phyloP scores from a whole-genome alignment of 2,113 vertebrate genomes.

The Elachura formosa region DNA sequence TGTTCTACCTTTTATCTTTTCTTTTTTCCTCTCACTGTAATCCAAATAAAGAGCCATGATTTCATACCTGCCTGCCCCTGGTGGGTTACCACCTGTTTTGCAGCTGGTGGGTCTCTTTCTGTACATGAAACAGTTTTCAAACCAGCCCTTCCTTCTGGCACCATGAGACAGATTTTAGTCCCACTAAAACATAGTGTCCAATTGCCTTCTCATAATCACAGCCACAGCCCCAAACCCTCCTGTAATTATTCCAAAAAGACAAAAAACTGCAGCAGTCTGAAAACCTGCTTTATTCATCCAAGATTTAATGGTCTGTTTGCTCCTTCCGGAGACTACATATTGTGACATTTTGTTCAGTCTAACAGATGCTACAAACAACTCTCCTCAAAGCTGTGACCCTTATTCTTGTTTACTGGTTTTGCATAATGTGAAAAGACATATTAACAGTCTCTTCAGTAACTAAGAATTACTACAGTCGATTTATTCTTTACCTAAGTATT shows the following conservation, averaged over 20 bases:
- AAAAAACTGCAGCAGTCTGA: background rate
- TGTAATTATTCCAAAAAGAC: background rate
- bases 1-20: background rate
- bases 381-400: constrained; percentile 19
- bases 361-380: constrained; percentile 3
- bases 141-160: background rate
- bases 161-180: background rate
- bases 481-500: background rate
- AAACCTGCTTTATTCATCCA: background rate
- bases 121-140: background rate
- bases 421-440: background rate
- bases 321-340: background rate
- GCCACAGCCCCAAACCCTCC: background rate
- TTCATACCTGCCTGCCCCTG: constrained; percentile 3
- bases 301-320: constrained; percentile 30
- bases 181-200: background rate
- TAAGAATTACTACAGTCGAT: background rate
- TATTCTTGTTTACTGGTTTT: constrained; percentile 6
- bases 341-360: constrained; percentile 33
- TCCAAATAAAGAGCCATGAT: background rate
- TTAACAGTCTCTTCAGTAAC: background rate
- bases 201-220: background rate
- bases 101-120: background rate
- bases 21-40: background rate
- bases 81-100: constrained; percentile 37